Base-by-base conservation (phyloP, 2,888 invertebrate genomes). In the Hydriomena furcata region DNA sequence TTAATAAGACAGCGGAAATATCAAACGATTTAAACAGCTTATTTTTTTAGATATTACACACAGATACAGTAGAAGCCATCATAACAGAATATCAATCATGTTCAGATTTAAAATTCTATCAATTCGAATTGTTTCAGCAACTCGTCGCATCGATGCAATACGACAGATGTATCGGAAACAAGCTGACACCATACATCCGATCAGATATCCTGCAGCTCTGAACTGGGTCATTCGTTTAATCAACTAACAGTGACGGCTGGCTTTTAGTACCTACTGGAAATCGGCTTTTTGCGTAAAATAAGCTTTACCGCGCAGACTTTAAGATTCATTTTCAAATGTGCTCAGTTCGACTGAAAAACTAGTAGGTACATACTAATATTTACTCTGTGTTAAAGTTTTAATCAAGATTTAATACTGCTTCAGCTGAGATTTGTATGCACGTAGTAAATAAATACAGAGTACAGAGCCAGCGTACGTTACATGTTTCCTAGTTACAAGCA, bases 161-260 rank as follows among this genome's bases (percentile, higher is more conserved):
- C 49, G 45, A 27, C 49, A 51, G 45, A 63, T 56, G 36, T 40
- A 60, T 55, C 55, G 65, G 63, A 65, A 62, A 62, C 62, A 54
- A 63, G 62, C 60, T 63, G 71, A 64, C 63, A 66, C 24, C 55
- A 56, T 59, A 55, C 60, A 55, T 57, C 57, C 61, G 56, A 68
- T 63, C 48, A 42, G 45, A 48, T 34, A 60, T 49, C 58, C 41
- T 46, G 53, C 54, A 55, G 48, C 58, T 63, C 56, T 55, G 60
- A 61, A 60, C 60, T 55, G 65, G 61, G 50, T 41, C 63, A 57
- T 59, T 60, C 55, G 58, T 61, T 66, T 61, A 70, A 61, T 58
- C 58, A 64, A 62, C 55, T 52, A 48, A 40, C 55, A 58, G 56
- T 57, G 56, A 46, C 23, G 32, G 12, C 1, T 23, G 38, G 38